Base-by-base conservation (phyloP, 2,888 invertebrate genomes). In the Meganola albula region DNA sequence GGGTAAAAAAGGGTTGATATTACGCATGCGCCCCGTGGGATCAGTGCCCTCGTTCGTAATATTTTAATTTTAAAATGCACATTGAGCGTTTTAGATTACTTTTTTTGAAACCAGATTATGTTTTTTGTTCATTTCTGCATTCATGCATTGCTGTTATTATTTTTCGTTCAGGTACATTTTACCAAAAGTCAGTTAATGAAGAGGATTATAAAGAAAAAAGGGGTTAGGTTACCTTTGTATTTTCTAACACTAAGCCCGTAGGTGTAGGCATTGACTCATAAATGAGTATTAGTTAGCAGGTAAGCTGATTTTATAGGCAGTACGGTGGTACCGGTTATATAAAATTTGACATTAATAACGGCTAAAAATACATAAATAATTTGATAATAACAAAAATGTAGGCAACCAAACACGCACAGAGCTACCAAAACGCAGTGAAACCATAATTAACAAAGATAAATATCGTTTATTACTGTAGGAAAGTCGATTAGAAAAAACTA, bases 401-500 rank as follows among this genome's bases (percentile, higher is more conserved):
- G 67, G 63, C 62, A 74, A n/a, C n/a, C n/a, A 76, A 82, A 85
- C 78, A 83, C 73, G 79, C 70, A 74, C 71, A 68, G 58, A 64
- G 76, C 80, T 82, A 80, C 80, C 74, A 80, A 80, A 75, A 70
- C 70, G 64, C 65, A 82, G 74, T 73, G 70, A 73, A 72, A 73
- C 77, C 78, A 80, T 85, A 85, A 85, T 85, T 85, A 85, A 84
- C 78, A 80, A 85, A 85, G 85, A 85, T 85, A 85, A 85, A 85
- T 85, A 85, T 84, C 80, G 79, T 85, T 85, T 85, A 85, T 85
- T 85, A 85, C 85, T 73, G 82, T 82, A 84, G 77, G 70, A 79
- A 84, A 85, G 85, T 84, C 83, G 84, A 84, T 83, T 84, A 82
- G 73, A 82, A 85, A 84, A 85, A 85, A 80, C 78, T 82, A 83